Base-by-base conservation (phyloP, 2,888 invertebrate genomes). In the Thecocarcelia acutangulata region DNA sequence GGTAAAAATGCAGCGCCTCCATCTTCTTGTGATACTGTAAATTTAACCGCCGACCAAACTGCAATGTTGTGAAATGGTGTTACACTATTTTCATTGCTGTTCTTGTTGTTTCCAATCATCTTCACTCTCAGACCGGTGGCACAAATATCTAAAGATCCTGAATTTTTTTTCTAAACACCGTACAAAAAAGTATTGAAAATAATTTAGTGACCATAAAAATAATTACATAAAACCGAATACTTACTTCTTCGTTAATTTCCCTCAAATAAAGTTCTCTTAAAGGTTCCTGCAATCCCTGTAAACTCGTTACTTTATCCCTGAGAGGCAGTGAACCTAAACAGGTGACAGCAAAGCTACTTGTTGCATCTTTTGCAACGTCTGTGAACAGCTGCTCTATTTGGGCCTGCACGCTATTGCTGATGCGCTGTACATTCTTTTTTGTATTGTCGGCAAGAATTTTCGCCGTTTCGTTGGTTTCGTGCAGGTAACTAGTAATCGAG, bases 61-160 rank as follows among this genome's bases (percentile, higher is more conserved):
- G 97, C 97, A 90, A 97, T 97, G 56, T 96, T 95, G 19, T 97
- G 95, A 87, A 97, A 97, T 1, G 97, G 96, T 87, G 97, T 97
- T 68, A 95, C 89, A 86, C 93, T 86, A 11, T 85, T 80, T 17
- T 89, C 88, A 37, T 48, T 70, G 17, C 64, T n/a, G n/a, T n/a
- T 75, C 19, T 44, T 93, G 92, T 28, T 93, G 93, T 17, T 73
- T 15, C 59, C 59, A 12, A 28, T 70, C 12, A 93, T 93, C 88
- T 93, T 92, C n/a, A 96, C 94, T 89, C 94, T 93, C n/a, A 96
- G 91, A 19, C 96, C 96, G 68, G 92, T 87, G 40, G 89, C 88
- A 83, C 91, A 91, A 52, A 91, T 91, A 73, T 91, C 91, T 79
- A 91, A 84, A 28, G 84, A 86, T 5, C 91, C 91, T 3, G 88